Percentiles rank a stretch among this genome's conserved stretches.
Evolutionary conservation across 2,113 vertebrate genomes (phyloP).

Genomic region (Riparia riparia): DNA sequence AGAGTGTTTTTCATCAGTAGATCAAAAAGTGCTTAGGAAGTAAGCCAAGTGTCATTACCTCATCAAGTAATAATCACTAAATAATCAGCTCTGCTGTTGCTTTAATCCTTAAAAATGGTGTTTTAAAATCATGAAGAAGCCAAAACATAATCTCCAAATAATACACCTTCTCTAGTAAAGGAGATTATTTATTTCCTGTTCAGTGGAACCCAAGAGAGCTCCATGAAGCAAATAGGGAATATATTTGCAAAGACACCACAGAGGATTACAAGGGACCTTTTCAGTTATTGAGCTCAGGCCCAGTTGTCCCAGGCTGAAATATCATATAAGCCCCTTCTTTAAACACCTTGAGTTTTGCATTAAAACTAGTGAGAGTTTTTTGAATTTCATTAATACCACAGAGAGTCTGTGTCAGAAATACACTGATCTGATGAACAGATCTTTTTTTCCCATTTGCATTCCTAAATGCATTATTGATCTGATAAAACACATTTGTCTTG

Average conservation of each 20-base stretch:
- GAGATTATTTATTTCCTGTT: slow-evolving; percentile 41
- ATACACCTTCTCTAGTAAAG: slow-evolving; percentile 33
- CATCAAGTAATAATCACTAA: slow-evolving; percentile 26
- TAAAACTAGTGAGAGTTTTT: not conserved
- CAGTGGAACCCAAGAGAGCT: slow-evolving; percentile 15
- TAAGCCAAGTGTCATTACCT: slow-evolving; percentile 31
- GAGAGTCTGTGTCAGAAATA: not conserved
- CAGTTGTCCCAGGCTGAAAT: not conserved
- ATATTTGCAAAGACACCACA: slow-evolving; percentile 32
- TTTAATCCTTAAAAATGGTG: slow-evolving; percentile 51
- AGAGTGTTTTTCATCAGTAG: slow-evolving; percentile 29
- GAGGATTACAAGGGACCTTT: slow-evolving; percentile 42
- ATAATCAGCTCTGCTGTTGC: slow-evolving; percentile 23
- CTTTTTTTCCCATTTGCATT: not conserved
- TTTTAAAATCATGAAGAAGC: slow-evolving; percentile 44
- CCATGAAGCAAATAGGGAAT: slow-evolving; percentile 16
- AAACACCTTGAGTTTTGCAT: slow-evolving; percentile 27
- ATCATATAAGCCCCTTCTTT: slow-evolving; percentile 27
- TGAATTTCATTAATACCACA: not conserved
- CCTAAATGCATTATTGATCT: not conserved
- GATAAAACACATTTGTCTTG: not conserved
- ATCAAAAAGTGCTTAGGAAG: slow-evolving; percentile 41
- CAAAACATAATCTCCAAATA: slow-evolving; percentile 58
- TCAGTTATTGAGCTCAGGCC: slow-evolving; percentile 21
- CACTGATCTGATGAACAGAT: not conserved